Conservation (phyloP, 2,888 invertebrate species). For the Arctia plantaginis region DNA sequence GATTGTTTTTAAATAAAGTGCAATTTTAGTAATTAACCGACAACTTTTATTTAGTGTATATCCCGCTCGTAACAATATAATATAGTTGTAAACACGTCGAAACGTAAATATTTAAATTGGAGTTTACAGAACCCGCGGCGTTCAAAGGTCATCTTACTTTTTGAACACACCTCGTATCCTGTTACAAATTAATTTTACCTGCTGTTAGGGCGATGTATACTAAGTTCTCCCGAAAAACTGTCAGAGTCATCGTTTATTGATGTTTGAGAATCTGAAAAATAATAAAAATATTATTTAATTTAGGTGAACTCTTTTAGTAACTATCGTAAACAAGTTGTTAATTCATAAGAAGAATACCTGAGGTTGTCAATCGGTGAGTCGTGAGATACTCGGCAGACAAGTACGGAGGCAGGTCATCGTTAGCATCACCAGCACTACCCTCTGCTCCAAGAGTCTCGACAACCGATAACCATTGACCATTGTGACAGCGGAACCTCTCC, state of each 20-base stretch:
- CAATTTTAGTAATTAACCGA: too few relatives aligned
- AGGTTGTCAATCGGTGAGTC: conserved; percentile 78
- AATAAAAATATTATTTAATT: not conserved
- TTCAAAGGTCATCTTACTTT: too few relatives aligned
- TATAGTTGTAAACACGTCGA: too few relatives aligned
- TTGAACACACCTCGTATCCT: too few relatives aligned
- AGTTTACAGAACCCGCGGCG: too few relatives aligned
- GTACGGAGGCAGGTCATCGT: conserved; percentile 90
- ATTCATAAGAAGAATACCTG: conserved; percentile 61
- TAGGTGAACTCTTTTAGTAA: not conserved
- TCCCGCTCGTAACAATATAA: too few relatives aligned
- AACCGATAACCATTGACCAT: conserved; percentile 99
- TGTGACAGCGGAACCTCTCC: conserved; percentile 99
- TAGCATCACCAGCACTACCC: conserved; percentile 85
- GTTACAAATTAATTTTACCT: conserved; percentile 51
- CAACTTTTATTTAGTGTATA: too few relatives aligned
- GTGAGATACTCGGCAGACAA: conserved; percentile 90
- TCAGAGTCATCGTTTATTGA: conserved; percentile 85
- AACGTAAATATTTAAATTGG: too few relatives aligned
- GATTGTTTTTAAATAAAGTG: too few relatives aligned
- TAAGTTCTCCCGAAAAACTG: conserved; percentile 77
- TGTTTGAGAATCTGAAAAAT: conserved; percentile 82
- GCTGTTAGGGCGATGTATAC: conserved; percentile 64
- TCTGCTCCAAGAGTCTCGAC: conserved; percentile 91
- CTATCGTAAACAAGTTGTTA: not conserved